Evolutionary conservation across 1,140 invertebrate species (phyloP), one percentile per base, ranked within the genome.

Genomic region (Drosophila serrata): DNA sequence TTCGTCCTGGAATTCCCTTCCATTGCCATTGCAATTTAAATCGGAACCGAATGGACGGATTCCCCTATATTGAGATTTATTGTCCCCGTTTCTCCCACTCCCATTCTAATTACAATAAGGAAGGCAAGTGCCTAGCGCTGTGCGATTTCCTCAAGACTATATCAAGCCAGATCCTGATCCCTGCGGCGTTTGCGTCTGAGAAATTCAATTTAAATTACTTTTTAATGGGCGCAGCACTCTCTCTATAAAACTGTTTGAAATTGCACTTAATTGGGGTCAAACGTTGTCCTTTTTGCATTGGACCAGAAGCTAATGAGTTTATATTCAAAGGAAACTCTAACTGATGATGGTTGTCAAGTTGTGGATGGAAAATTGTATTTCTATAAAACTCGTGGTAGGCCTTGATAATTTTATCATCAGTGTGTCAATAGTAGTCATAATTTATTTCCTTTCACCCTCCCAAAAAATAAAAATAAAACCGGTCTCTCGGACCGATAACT

Each of bases 171-270:
- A 17, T 60, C 75, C 67, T 39, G 63, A 63, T 69, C 43, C 64
- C 65, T 35, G 45, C 43, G 53, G 39, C 49, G 31, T 13, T 13
- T 48, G 75, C 56, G 40, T 46, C 45, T 59, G 46, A 81, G 73
- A 82, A 87, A 88, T 87, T 88, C 79, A 88, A 87, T 87, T 88
- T 87, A 87, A 87, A 87, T 87, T 73, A 69, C 61, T 88, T 88
- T 87, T 87, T 87, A 87, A 87, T 87, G 80, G 79, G 45, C 63
- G 13, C 12, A 0, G 2, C 4, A 0, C 3, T 4, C 1, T 2
- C 12, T 15, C 13, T 24, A 55, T 55, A 49, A 81, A 73, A 77
- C 64, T 42, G 68, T 60, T 53, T 61, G 19, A 46, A 67, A 77
- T 64, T 81, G 79, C 81, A 85, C 76, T 85, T 67, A 68, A 67